A percentile compares a stretch with the other conserved stretches of the same genome.
These are phyloP conservation scores for Bubalus kerabau DNA, from an alignment of 2,113 vertebrate genomes.

Conservation along the genomic window DNA sequence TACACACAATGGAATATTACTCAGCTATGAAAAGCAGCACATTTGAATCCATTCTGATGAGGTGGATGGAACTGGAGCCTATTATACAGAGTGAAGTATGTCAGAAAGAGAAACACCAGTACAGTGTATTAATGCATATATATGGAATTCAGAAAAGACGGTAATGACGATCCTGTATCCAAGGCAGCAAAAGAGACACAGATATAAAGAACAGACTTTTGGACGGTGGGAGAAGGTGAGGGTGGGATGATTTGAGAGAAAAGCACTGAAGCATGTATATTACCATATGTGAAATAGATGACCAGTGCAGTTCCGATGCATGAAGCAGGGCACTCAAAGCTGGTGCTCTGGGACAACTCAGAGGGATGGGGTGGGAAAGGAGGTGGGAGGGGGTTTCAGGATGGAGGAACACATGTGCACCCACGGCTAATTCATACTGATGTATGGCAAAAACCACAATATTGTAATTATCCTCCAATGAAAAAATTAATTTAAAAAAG, in stretches of 20 bases:
- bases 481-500: not conserved
- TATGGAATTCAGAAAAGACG: not conserved
- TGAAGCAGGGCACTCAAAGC: not conserved
- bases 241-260: not conserved
- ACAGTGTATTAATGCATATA: not conserved
- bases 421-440: accelerated
- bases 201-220: not conserved
- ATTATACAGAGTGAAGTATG: not conserved
- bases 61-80: not conserved
- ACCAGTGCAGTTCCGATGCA: accelerated
- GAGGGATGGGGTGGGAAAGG: not conserved
- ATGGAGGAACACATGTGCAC: not conserved
- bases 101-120: not conserved
- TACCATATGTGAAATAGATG: not conserved
- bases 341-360: not conserved
- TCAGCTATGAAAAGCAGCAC: not conserved
- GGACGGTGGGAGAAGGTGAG: not conserved
- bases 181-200: not conserved
- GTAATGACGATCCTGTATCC: not conserved
- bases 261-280: not conserved
- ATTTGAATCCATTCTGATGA: not conserved
- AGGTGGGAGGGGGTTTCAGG: not conserved
- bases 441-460: not conserved
- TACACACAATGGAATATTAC: not conserved
- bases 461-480: not conserved